Base-by-base conservation (phyloP, 2,888 invertebrate species). In the Eupsilia transversa region DNA sequence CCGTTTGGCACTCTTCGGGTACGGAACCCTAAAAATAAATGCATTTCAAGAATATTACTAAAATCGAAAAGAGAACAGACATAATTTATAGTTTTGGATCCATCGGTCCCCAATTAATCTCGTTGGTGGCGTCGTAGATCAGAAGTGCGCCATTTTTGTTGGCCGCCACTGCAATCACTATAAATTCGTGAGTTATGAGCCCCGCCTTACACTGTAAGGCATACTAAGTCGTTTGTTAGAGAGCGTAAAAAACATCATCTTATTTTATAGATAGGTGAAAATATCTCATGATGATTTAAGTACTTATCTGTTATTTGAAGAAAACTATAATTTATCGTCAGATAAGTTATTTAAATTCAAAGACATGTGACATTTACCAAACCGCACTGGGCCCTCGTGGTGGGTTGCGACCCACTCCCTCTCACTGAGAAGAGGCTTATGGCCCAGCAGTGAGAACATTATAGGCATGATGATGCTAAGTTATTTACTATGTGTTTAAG, bases 141-240 rank as follows among this genome's bases (percentile, higher is more conserved):
- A 83, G 74, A 82, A 72, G 56, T 76, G 71, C 56, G 66, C 82
- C 52, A 79, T 82, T 85, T 85, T 85, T 82, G 79, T 70, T 85
- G 67, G 70, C 71, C 61, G 72, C 79, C 79, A 79, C 56, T 82
- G 83, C 85, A 84, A 85, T 84, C 79, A 85, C 85, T 83, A 79
- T 84, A 85, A 82, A 84, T 76, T 78, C 61, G 72, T 74, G 75
- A 85, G 77, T 83, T 83, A 83, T 84, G 85, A 68, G 77, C 56
- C 56, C 65, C 85, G 85, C 85, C 82, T 75, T 71, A 84, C 72
- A 72, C 38, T 72, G 82, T 81, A 82, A 82, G 82, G 69, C 72
- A 69, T 49, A 79, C 60, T 64, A 81, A 81, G 57, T 76, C 30
- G 76, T 70, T 71, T 70, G 63, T 71, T 61, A 72, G 57, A 56